A percentile compares a stretch with the other conserved stretches of the same genome.
Conservation (phyloP, 2,113 vertebrate species). For the Thermophis baileyi region DNA sequence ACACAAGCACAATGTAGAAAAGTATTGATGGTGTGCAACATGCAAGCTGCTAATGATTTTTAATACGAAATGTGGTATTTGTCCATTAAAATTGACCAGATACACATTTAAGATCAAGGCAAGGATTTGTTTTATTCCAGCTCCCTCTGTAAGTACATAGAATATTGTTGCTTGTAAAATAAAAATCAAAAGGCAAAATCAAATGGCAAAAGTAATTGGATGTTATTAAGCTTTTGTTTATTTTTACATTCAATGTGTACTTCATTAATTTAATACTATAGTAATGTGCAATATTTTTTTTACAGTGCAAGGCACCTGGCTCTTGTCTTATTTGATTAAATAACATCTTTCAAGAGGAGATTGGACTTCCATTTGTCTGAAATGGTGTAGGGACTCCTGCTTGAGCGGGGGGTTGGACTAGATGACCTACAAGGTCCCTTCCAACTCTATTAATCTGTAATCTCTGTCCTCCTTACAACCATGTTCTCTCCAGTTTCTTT, state of each 20-base stretch:
- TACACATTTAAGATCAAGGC: background rate
- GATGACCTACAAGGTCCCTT: too few species aligned
- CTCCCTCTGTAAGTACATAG: background rate
- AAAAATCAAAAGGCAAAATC: background rate
- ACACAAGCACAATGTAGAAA: background rate
- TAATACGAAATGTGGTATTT: background rate
- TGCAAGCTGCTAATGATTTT: background rate
- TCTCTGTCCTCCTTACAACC: background rate
- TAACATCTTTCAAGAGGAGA: too few species aligned
- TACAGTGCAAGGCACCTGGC: background rate
- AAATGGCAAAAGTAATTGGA: background rate
- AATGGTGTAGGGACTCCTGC: too few species aligned
- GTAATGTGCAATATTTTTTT: background rate
- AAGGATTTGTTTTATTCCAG: background rate
- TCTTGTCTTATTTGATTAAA: background rate
- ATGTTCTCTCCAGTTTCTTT: background rate
- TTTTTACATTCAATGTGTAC: background rate
- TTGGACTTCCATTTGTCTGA: too few species aligned
- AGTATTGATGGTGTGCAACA: background rate
- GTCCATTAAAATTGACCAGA: background rate
- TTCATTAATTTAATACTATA: background rate
- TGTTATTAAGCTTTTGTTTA: background rate
- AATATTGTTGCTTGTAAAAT: background rate
- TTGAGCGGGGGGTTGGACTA: too few species aligned
- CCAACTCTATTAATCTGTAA: too few species aligned